phyloP scores from a whole-genome alignment of 2,888 invertebrate genomes.

The Pelosia muscerda region DNA sequence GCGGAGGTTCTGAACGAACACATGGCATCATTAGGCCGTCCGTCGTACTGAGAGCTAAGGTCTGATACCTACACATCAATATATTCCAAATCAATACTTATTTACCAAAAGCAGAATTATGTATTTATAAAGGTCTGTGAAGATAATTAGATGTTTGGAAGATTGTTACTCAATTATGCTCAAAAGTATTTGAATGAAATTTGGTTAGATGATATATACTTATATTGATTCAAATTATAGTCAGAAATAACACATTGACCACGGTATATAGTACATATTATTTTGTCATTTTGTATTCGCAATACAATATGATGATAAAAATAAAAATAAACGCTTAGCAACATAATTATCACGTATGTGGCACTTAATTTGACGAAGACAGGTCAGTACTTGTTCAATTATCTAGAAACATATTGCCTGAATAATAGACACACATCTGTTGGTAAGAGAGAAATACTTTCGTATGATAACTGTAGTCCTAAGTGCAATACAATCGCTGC shows the following conservation, averaged over 20 bases:
- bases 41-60: conserved; percentile 44
- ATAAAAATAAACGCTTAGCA: not conserved
- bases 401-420: not conserved
- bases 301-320: not conserved
- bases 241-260: too few species aligned
- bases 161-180: too few species aligned
- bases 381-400: not conserved
- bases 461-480: conserved; percentile 30
- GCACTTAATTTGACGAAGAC: not conserved
- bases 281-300: not conserved
- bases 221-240: too few species aligned
- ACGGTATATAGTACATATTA: too few species aligned
- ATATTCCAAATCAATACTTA: not conserved
- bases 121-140: too few species aligned
- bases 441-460: not conserved
- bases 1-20: conserved; percentile 47
- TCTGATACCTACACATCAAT: conserved; percentile 37
- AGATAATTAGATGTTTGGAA: too few species aligned
- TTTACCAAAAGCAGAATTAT: too few species aligned
- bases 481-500: conserved; percentile 30
- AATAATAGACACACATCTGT: not conserved
- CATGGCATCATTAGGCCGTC: conserved; percentile 58
- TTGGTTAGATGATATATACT: too few species aligned
- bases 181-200: too few species aligned
- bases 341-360: not conserved